Evolutionary conservation across 2,113 vertebrate genomes (phyloP).

Genomic region (Petaurus breviceps): DNA sequence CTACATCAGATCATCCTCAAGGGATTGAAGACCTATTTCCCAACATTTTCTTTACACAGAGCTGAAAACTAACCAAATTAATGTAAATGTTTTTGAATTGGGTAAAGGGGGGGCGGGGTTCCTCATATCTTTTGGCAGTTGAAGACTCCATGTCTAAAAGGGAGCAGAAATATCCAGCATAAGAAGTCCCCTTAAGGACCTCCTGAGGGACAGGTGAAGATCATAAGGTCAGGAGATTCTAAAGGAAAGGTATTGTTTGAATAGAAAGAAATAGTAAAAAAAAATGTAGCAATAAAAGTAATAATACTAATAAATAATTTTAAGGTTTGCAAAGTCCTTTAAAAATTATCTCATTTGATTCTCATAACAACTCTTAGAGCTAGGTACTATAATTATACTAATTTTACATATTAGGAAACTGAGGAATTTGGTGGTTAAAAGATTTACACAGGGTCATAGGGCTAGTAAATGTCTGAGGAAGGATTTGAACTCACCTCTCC

Average conservation of each 20-base stretch:
- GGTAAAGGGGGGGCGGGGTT: not conserved
- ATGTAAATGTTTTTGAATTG: not conserved
- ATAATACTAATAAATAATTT: not conserved
- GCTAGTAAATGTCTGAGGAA: not conserved
- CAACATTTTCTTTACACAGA: not conserved
- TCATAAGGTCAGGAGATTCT: not conserved
- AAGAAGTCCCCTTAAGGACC: not conserved
- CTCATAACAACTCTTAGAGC: not conserved
- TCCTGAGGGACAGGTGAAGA: not conserved
- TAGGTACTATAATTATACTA: not conserved
- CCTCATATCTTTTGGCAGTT: not conserved
- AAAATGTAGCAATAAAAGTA: not conserved
- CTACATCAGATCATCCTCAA: not conserved
- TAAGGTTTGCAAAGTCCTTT: not conserved
- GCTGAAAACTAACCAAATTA: not conserved
- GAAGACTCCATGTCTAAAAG: not conserved
- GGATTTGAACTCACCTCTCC: not conserved
- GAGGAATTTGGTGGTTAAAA: not conserved
- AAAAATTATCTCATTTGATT: not conserved
- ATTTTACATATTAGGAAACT: not conserved
- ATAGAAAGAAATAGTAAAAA: not conserved
- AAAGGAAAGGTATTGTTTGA: not conserved
- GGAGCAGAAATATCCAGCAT: not conserved
- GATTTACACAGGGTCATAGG: not conserved
- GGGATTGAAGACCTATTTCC: not conserved